These are phyloP conservation scores for Cepaea nemoralis DNA, from an alignment of 1,140 invertebrate species.

Conservation along the genomic window DNA sequence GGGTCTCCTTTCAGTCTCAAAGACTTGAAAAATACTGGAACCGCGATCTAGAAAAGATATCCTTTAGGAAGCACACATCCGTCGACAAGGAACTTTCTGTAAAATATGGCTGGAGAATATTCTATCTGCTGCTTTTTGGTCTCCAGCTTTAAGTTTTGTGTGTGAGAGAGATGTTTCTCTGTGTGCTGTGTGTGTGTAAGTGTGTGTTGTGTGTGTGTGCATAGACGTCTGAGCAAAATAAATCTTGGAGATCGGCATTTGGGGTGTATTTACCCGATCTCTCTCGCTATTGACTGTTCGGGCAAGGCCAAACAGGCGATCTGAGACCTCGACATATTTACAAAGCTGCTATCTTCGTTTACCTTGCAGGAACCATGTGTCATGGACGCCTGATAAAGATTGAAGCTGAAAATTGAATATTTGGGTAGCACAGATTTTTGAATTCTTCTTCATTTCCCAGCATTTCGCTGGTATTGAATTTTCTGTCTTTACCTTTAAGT, in stretches of 20 bases:
- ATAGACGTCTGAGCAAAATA: slow-evolving; percentile 24
- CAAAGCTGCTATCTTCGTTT: slow-evolving; percentile 39
- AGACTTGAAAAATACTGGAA: background rate
- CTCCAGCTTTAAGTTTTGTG: background rate
- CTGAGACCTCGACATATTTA: slow-evolving; percentile 37
- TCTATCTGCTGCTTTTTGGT: background rate
- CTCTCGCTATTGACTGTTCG: slow-evolving; percentile 34
- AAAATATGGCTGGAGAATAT: background rate
- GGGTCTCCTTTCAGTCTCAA: background rate
- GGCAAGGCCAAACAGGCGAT: slow-evolving; percentile 23
- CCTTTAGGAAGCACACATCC: background rate
- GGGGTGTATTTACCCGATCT: slow-evolving; percentile 40
- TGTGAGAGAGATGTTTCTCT: slow-evolving; percentile 2
- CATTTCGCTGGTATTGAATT: background rate
- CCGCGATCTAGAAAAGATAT: background rate
- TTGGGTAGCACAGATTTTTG: background rate
- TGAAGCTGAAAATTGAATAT: slow-evolving; percentile 24
- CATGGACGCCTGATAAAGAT: slow-evolving; percentile 23
- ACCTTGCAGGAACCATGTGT: slow-evolving; percentile 35
- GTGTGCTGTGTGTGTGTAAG: background rate
- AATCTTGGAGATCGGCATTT: slow-evolving; percentile 37
- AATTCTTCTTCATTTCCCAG: background rate
- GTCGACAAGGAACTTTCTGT: background rate
- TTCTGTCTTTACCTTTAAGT: background rate
- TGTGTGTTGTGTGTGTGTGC: slow-evolving; percentile 24